phyloP scores from a whole-genome alignment of 2,888 invertebrate species.

The Steinernema scapterisci region DNA sequence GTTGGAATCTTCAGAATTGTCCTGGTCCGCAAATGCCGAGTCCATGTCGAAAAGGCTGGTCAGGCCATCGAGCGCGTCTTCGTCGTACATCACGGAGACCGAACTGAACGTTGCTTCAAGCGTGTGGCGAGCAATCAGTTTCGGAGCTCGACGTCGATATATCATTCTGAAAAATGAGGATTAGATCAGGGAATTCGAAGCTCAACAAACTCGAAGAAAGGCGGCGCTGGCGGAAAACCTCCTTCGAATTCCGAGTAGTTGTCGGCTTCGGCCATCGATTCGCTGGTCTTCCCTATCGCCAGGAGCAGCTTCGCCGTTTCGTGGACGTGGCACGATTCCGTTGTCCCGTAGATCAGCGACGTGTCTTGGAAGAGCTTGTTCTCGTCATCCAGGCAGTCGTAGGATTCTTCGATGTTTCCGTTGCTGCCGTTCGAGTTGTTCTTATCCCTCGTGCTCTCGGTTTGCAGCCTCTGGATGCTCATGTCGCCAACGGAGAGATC shows the following conservation, averaged over 20 bases:
- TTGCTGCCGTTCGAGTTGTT: neutral
- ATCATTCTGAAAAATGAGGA: conserved; percentile 38
- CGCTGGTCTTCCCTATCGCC: conserved; percentile 44
- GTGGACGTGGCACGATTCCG: conserved; percentile 27
- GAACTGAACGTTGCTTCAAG: conserved; percentile 59
- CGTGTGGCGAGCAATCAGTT: conserved; percentile 55
- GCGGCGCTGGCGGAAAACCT: neutral
- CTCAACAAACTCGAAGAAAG: conserved; percentile 30
- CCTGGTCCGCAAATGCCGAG: conserved; percentile 36
- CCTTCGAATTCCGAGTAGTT: neutral
- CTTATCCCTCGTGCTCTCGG: conserved; percentile 30
- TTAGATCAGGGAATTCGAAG: neutral
- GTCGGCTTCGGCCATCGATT: neutral
- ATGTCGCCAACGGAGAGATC: conserved; percentile 60
- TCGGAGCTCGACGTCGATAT: conserved; percentile 62
- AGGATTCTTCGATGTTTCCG: neutral
- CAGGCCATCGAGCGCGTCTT: conserved; percentile 49
- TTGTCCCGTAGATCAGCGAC: conserved; percentile 44
- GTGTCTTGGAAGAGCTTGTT: conserved; percentile 30
- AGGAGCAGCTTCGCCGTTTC: conserved; percentile 49
- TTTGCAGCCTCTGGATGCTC: conserved; percentile 57
- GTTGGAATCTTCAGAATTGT: conserved; percentile 8
- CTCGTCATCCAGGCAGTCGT: conserved; percentile 18
- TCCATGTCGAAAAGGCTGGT: conserved; percentile 45
- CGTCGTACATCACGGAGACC: conserved; percentile 63